These are phyloP conservation scores for Tetraneura akinire DNA, from an alignment of 1,140 invertebrate genomes.

Conservation along the genomic window DNA sequence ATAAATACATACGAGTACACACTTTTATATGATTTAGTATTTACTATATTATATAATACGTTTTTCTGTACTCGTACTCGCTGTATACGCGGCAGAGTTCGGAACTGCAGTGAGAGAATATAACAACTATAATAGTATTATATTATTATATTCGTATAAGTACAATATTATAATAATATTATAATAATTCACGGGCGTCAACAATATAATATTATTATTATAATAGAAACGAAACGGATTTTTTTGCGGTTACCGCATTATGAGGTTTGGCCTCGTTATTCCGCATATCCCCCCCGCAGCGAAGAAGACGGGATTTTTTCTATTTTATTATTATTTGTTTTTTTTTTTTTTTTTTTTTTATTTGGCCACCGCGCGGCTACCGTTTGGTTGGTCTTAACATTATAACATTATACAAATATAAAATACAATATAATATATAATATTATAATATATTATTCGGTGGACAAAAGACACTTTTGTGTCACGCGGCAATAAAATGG, in stretches of 20 bases:
- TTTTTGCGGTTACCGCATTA: background rate
- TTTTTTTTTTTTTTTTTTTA: no score
- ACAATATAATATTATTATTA: no score
- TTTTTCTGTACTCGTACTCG: background rate
- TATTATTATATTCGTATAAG: no score
- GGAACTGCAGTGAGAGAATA: no score
- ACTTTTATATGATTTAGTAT: no score
- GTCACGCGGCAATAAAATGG: conserved; percentile 33
- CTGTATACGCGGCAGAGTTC: background rate
- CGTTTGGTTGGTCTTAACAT: background rate
- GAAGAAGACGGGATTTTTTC: background rate
- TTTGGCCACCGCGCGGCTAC: background rate
- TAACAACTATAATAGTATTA: no score
- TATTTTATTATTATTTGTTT: no score
- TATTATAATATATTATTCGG: no score
- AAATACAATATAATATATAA: no score
- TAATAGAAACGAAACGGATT: no score
- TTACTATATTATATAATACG: no score
- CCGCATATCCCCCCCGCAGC: background rate
- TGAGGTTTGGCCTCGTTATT: conserved; percentile 38
- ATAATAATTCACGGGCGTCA: background rate
- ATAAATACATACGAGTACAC: no score
- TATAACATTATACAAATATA: background rate
- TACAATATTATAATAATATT: background rate
- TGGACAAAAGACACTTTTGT: conserved; percentile 22